Evolutionary conservation across 2,113 vertebrate genomes (phyloP).

Genomic region (Platycercus adscitus): DNA sequence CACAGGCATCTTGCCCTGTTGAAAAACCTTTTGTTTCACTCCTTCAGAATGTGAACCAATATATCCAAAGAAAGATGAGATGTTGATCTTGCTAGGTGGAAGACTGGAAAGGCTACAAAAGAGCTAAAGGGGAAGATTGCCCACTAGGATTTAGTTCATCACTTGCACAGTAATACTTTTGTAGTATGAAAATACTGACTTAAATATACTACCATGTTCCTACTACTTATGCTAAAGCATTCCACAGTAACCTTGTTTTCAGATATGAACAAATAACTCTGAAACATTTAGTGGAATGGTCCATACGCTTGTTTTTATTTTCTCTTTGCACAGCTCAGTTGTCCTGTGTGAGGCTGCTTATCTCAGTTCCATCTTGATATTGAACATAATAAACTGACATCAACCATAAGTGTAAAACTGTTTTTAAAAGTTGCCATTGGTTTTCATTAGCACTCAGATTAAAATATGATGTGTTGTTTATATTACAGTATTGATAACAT

Average conservation of each 20-base stretch:
- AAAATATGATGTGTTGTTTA: not conserved
- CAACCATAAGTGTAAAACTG: not conserved
- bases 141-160: not conserved
- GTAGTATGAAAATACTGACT: not conserved
- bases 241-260: not conserved
- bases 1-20: not conserved
- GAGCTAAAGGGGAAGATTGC: not conserved
- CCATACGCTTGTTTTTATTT: not conserved
- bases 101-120: not conserved
- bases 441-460: not conserved
- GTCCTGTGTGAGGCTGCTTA: not conserved
- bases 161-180: not conserved
- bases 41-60: not conserved
- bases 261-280: not conserved
- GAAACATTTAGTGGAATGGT: not conserved
- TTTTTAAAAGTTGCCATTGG: not conserved
- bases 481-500: not conserved
- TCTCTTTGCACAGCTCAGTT: not conserved
- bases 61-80: not conserved
- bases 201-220: not conserved
- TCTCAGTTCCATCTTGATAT: not conserved
- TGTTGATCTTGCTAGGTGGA: not conserved
- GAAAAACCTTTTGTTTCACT: not conserved
- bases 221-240: not conserved
- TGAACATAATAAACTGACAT: not conserved